A percentile compares a stretch with the other conserved stretches of the same genome.
These are phyloP conservation scores for Vimba vimba DNA, from an alignment of 2,113 vertebrate genomes.

Conservation along the genomic window DNA sequence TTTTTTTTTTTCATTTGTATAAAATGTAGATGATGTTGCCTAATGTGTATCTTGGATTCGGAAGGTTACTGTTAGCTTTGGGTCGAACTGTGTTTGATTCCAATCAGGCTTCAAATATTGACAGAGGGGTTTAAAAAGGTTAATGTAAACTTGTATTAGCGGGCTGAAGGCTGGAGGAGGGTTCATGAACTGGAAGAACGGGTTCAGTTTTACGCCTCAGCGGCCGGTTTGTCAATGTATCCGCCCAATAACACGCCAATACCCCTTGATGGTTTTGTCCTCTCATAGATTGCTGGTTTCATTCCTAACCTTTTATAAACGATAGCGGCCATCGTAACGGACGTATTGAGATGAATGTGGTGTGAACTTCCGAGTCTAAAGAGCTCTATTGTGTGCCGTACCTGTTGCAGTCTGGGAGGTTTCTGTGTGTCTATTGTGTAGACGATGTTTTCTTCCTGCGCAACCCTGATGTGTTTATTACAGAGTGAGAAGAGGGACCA, in stretches of 20 bases:
- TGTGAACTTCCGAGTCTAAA: background rate
- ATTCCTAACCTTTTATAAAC: background rate
- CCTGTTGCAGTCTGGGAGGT: constrained; percentile 23
- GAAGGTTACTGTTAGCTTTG: background rate
- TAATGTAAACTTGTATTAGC: constrained; percentile 52
- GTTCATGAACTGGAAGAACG: constrained; percentile 66
- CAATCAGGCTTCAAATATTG: constrained; percentile 59
- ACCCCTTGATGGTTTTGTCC: background rate
- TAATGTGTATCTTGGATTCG: no score
- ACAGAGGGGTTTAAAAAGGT: constrained; percentile 36
- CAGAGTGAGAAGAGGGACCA: background rate
- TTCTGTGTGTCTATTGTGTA: background rate
- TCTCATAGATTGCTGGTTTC: background rate
- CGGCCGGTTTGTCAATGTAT: no score
- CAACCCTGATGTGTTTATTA: background rate
- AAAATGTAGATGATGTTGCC: background rate
- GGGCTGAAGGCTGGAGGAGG: constrained; percentile 14
- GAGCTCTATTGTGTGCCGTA: background rate
- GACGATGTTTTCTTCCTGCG: background rate
- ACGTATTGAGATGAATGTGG: background rate
- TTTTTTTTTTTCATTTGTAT: background rate
- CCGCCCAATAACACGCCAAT: background rate
- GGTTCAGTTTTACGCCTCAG: constrained; percentile 58
- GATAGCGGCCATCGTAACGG: background rate
- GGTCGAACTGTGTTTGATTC: background rate